phyloP scores from a whole-genome alignment of 64 coral and sea anemone species.

The Anthopleura sola region DNA sequence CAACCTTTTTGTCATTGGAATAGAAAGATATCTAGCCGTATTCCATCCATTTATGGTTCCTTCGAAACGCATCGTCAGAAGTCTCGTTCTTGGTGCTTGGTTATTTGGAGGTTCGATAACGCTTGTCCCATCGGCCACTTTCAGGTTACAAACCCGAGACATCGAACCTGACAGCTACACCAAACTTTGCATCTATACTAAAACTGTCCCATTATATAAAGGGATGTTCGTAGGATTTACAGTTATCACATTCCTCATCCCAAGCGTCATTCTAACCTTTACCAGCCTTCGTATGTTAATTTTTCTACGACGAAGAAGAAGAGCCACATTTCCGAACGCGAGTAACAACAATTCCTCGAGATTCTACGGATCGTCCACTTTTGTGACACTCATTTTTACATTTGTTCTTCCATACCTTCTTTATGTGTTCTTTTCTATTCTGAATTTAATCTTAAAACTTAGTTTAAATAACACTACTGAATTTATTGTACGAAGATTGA shows the following conservation, averaged over 20 bases:
- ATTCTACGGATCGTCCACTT: background rate
- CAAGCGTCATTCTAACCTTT: background rate
- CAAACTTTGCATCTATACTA: background rate
- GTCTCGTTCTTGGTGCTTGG: background rate
- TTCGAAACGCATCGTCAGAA: background rate
- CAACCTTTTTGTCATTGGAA: background rate
- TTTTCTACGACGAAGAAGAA: background rate
- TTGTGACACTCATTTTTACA: background rate
- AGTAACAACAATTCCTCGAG: background rate
- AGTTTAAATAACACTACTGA: background rate
- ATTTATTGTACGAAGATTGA: background rate
- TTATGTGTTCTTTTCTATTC: background rate
- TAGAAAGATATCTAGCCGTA: background rate
- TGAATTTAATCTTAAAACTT: background rate
- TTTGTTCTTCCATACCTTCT: conserved; percentile 6
- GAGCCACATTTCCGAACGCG: background rate
- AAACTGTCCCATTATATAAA: conserved; percentile 14
- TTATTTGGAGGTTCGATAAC: background rate
- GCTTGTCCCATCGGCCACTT: background rate
- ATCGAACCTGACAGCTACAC: background rate
- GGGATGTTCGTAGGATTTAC: background rate
- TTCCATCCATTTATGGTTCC: background rate
- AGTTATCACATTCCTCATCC: background rate
- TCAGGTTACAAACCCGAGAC: background rate
- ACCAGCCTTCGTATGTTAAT: background rate